Base-by-base conservation (phyloP, 2,113 vertebrate genomes). In the Sorex araneus region DNA sequence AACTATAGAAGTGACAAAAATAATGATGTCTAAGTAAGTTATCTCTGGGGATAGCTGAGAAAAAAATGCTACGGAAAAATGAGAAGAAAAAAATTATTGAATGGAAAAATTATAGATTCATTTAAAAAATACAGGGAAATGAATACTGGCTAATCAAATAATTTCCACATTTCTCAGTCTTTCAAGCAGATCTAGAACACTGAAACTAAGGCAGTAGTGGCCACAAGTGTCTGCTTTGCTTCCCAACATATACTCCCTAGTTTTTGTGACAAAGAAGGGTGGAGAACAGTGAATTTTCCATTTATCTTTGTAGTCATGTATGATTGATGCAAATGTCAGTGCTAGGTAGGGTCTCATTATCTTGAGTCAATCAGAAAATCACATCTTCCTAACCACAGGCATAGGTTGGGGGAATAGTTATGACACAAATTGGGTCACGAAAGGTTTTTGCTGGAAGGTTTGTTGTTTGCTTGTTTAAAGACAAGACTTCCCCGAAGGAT, bases 1-100 rank as follows among this genome's bases (percentile, higher is more conserved):
- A 87, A 74, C 57, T 18, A 69, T 1, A 69, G 50, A 83, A 63
- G 21, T 84, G 54, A 67, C 25, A 84, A 95, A 81, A 89, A 64
- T 78, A 90, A 81, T 36, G 23, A 87, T 36, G 27, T 74, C 86
- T 95, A 25, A 25, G 71, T 67, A 86, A 90, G 3, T 71, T 28
- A 8, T 54, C 43, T 88, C 43, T 93, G 71, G 36, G 75, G 23
- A 83, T 6, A 90, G 36, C 27, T 30, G 8, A 43, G 28, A 82
- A 0, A 13, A 88, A 10, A 74, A 47, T n/a, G 8, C 25, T 40
- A 11, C 70, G 16, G 73, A 78, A 81, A 5, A 87, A 84, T 19
- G 34, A 5, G 63, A 93, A n/a, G 54, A 77, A 50, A 50, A 50
- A 50, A 50, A 50, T 50, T 50, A 50, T 13, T 4, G 40, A 40